Evolutionary conservation across 2,113 vertebrate species (phyloP).

Genomic region (Pluvianellus socialis): DNA sequence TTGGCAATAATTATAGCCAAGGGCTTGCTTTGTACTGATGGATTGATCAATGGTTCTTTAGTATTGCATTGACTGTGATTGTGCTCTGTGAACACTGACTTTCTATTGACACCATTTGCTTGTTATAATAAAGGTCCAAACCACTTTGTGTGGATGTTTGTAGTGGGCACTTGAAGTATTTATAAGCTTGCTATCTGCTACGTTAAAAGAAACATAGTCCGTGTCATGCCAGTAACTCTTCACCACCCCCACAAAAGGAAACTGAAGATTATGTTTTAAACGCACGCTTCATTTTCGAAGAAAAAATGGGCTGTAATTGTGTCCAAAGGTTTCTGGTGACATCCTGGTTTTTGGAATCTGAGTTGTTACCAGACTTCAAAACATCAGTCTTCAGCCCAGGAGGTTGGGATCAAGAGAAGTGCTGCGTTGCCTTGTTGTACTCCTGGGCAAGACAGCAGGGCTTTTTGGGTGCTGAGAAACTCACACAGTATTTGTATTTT

Average conservation of each 20-base stretch:
- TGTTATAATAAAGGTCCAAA: neutral
- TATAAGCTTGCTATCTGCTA: neutral
- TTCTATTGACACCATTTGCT: neutral
- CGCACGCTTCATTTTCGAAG: neutral
- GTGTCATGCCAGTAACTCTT: neutral
- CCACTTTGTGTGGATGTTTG: neutral
- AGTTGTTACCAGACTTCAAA: neutral
- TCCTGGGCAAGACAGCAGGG: neutral
- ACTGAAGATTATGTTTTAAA: neutral
- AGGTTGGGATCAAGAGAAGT: neutral
- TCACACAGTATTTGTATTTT: neutral
- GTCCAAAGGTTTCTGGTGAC: neutral
- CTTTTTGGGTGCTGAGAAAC: neutral
- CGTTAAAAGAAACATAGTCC: neutral
- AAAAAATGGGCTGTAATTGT: neutral
- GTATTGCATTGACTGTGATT: neutral
- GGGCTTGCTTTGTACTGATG: slow-evolving; percentile 24
- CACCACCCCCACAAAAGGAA: neutral
- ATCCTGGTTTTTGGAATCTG: neutral
- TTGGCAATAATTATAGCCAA: slow-evolving; percentile 8
- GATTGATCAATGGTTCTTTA: slow-evolving; percentile 12
- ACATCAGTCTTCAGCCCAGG: neutral
- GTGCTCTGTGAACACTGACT: neutral
- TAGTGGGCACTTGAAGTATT: neutral
- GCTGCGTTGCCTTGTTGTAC: neutral